Percentiles rank a stretch among this genome's conserved stretches.
Conservation (phyloP, 2,888 invertebrate species). For the Thera britannica region DNA sequence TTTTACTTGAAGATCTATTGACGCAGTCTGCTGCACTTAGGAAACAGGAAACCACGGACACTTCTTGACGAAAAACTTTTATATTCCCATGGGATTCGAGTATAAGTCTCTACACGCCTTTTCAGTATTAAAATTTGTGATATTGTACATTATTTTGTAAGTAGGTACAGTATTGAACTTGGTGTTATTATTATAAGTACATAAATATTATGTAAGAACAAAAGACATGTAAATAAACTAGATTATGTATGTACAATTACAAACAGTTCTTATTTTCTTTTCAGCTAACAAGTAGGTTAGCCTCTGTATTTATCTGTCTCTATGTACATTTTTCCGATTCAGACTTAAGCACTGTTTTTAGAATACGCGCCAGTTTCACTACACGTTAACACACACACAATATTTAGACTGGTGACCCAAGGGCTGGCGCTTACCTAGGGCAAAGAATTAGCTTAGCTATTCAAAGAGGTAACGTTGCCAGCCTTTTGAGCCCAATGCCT, state of each 20-base stretch:
- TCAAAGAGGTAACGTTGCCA: no score
- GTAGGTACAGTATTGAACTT: slow-evolving; percentile 53
- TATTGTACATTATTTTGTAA: slow-evolving; percentile 52
- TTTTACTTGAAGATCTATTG: slow-evolving; percentile 72
- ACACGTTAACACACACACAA: no score
- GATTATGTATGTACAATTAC: background rate
- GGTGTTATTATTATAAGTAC: slow-evolving; percentile 31
- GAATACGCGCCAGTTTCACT: no score
- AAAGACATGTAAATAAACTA: slow-evolving; percentile 30
- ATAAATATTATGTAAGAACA: slow-evolving; percentile 44
- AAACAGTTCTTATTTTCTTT: background rate
- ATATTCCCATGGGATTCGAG: slow-evolving; percentile 66
- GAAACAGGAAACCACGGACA: slow-evolving; percentile 59
- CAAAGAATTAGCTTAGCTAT: no score
- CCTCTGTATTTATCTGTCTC: no score
- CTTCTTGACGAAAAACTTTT: slow-evolving; percentile 68
- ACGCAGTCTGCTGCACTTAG: slow-evolving; percentile 66
- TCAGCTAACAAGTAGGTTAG: no score
- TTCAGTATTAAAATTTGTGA: slow-evolving; percentile 77
- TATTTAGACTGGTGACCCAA: no score
- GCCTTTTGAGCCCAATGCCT: no score
- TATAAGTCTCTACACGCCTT: slow-evolving; percentile 50
- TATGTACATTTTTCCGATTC: no score
- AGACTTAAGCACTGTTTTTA: no score
- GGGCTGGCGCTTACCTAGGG: no score